Evolutionary conservation across 2,797 vertebrate genomes (phyloP).

Genomic region (Microctenopoma stevenorrisi): DNA sequence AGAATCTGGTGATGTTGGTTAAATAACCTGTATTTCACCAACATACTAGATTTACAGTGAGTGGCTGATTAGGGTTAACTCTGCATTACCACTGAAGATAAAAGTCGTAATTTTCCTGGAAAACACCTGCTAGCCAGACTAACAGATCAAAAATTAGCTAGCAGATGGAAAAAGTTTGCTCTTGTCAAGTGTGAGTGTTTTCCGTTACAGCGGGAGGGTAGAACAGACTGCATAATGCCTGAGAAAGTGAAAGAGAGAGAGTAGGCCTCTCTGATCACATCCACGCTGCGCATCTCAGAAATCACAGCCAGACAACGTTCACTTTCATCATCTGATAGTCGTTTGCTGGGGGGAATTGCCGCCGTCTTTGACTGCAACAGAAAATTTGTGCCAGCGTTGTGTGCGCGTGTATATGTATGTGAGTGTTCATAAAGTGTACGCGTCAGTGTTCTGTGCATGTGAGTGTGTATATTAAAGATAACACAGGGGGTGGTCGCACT

Average conservation of each 20-base stretch:
- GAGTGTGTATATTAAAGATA: slow-evolving; percentile 59
- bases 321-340: slow-evolving; percentile 82
- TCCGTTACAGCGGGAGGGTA: slow-evolving; percentile 55
- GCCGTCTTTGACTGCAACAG: slow-evolving; percentile 66
- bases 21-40: slow-evolving; percentile 10
- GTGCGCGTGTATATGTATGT: slow-evolving; percentile 11
- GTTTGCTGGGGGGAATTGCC: slow-evolving; percentile 71
- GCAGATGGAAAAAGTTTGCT: slow-evolving; percentile 76
- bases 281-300: slow-evolving; percentile 66
- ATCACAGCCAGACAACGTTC: slow-evolving; percentile 69
- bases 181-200: slow-evolving; percentile 62
- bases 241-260: slow-evolving; percentile 40
- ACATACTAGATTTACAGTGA: slow-evolving; percentile 2
- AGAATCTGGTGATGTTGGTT: not conserved
- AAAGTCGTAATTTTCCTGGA: slow-evolving; percentile 46
- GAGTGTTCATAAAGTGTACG: slow-evolving; percentile 35
- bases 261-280: slow-evolving; percentile 79
- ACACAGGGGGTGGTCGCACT: slow-evolving; percentile 68
- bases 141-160: slow-evolving; percentile 73
- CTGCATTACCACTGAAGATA: slow-evolving; percentile 24
- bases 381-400: slow-evolving; percentile 51
- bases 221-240: slow-evolving; percentile 69
- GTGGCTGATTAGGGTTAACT: slow-evolving; percentile 15
- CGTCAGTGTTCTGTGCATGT: slow-evolving; percentile 24
- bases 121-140: slow-evolving; percentile 60